Base-by-base conservation (phyloP, 2,113 vertebrate species). In the Archocentrus centrarchus region DNA sequence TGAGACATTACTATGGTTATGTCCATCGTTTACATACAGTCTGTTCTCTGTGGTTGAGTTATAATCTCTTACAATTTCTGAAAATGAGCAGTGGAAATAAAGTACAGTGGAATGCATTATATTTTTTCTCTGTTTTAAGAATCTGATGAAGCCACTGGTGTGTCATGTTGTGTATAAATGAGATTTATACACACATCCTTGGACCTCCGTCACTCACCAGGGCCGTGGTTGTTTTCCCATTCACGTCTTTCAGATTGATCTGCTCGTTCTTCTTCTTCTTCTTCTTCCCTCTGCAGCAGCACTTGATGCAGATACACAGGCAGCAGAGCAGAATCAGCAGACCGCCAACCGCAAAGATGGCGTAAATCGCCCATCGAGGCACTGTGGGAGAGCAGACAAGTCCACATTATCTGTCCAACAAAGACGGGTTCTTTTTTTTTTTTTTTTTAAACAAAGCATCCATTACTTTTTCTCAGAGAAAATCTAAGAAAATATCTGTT, bases 341-440 rank as follows among this genome's bases (percentile, higher is more conserved):
- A 0, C 81, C 86, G 0, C 83, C 94, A 1, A 77, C 82, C 0
- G 80, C 92, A 1, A 95, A 88, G 2, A 97, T 18, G 0, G 92
- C 1, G 1, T 96, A 93, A 77, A 97, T 84, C 0, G 83, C 95
- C 98, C 97, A 98, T 91, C 66, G 93, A 75, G 97, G 96, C 93
- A 98, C 98, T 98, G 94, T n/a, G 37, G 53, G 0, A 0, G 53
- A n/a, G 0, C 61, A 18, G n/a, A 20, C 22, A 22, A 53, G 8
- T 11, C 14, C 15, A 81, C 22, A 11, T 79, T 22, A 35, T 78
- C 41, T 3, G 17, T 1, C 17, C 76, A 62, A 22, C 20, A n/a
- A 14, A 62, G 41, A 62, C 18, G 24, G 41, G 6, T 50, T 50
- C 24, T 1, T 70, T 32, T 32, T 32, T 32, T 22, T 22, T 5